Evolutionary conservation across 2,113 vertebrate species (phyloP), one percentile per base, ranked within the genome.

Genomic region (Phycodurus eques): DNA sequence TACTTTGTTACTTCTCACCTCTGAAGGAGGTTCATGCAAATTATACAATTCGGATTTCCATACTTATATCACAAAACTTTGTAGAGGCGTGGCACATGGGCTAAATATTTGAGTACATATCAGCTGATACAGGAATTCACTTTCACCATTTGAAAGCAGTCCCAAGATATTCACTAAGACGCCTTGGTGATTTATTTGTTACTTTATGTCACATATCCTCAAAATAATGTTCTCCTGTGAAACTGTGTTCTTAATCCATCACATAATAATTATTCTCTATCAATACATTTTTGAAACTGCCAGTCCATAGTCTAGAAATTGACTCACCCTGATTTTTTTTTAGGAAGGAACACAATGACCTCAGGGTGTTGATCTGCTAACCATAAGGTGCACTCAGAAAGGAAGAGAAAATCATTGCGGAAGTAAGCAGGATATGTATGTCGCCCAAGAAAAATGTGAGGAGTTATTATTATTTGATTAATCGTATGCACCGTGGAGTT

Each of bases 331-430:
- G 4, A 4, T 53, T 19, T 51, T 20, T 51, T 6, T 6, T 19
- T 7, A 53, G 19, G 3, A 47, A 12, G 46, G 10, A 51, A 51
- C 5, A 19, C 17, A 51, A 7, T 17, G 17, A 8, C 49, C 15
- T 51, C 5, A 19, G 17, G 49, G 49, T 22, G 53, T 10, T 56
- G 20, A n/a, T 20, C 3, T 56, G 53, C 27, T 71, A 73, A 80
- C 69, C 47, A 66, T 56, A 60, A 72, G 72, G 76, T 77, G 68
- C 54, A n/a, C 59, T 63, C 19, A 39, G 74, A 79, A 71, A 77
- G 72, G 44, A 69, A 20, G 35, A 39, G 35, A 6, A 75, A 74
- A 62, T 54, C 68, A 72, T 77, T 63, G 74, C 69, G 74, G 72
- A 15, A 27, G 46, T 47, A 47, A 47, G 46, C 13, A 0, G 57